phyloP scores from a whole-genome alignment of 2,888 invertebrate genomes.

The Drosophila pseudotalamancana region DNA sequence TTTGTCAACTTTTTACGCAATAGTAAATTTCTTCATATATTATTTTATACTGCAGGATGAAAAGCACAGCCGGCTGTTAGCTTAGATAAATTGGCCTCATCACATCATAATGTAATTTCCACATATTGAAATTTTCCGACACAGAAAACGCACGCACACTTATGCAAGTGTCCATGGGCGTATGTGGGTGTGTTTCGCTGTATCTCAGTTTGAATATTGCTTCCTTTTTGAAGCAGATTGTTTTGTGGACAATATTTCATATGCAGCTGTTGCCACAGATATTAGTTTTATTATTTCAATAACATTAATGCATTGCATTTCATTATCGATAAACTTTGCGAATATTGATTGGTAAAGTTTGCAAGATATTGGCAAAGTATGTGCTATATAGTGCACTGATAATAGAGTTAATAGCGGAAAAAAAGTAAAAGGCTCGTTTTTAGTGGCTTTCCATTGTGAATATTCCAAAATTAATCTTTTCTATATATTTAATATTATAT shows the following conservation, averaged over 20 bases:
- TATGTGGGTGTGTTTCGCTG: slow-evolving; percentile 5
- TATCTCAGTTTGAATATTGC: slow-evolving; percentile 42
- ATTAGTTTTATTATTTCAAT: slow-evolving; percentile 79
- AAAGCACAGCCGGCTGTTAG: slow-evolving; percentile 47
- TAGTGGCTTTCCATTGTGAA: no score
- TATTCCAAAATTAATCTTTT: no score
- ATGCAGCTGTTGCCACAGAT: slow-evolving; percentile 63
- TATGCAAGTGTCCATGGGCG: background rate
- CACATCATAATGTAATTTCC: slow-evolving; percentile 84
- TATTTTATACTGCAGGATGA: no score
- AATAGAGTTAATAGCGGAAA: no score
- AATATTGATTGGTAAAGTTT: slow-evolving; percentile 50
- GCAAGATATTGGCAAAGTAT: background rate
- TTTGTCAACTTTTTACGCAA: no score
- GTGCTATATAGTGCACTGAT: background rate
- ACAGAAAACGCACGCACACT: slow-evolving; percentile 18
- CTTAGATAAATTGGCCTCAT: slow-evolving; percentile 84
- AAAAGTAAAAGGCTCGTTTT: no score
- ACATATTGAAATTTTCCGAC: slow-evolving; percentile 81
- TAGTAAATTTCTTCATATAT: no score
- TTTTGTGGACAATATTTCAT: slow-evolving; percentile 76
- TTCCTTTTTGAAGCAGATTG: slow-evolving; percentile 46
- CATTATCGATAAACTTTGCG: slow-evolving; percentile 74
- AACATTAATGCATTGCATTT: slow-evolving; percentile 73
- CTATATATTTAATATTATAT: background rate